phyloP scores from a whole-genome alignment of 2,113 vertebrate species.

The Oreochromis spilurus region DNA sequence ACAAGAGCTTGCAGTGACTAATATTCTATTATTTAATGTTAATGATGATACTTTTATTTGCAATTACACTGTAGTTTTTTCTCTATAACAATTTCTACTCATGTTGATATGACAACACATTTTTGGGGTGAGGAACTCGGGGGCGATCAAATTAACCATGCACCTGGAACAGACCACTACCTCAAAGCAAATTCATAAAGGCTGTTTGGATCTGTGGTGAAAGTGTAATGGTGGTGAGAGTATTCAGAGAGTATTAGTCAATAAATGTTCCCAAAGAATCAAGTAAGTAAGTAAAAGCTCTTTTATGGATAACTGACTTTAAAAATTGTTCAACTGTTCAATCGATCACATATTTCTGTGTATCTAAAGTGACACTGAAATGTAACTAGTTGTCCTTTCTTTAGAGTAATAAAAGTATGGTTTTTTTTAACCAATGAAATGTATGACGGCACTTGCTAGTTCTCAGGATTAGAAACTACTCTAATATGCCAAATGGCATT shows the following conservation, averaged over 20 bases:
- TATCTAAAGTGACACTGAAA: not conserved
- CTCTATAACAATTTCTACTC: not conserved
- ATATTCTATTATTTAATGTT: too few species aligned
- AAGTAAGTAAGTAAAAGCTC: not conserved
- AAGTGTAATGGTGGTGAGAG: not conserved
- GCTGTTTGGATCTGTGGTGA: not conserved
- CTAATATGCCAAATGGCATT: not conserved
- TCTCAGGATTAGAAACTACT: not conserved
- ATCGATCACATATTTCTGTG: not conserved
- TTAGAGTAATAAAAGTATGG: not conserved
- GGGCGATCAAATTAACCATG: not conserved
- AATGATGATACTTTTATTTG: not conserved
- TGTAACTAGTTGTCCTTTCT: not conserved
- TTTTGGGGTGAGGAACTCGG: not conserved
- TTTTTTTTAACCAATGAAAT: not conserved
- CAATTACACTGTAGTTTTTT: not conserved
- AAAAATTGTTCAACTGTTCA: not conserved
- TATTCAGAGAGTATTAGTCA: not conserved
- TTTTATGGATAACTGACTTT: not conserved
- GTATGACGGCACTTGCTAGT: not conserved
- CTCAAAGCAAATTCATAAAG: not conserved
- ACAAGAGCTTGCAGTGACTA: too few species aligned
- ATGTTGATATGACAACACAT: not conserved
- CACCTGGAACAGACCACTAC: not conserved
- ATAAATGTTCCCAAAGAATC: not conserved